Percentiles rank a stretch among this genome's conserved stretches.
Conservation (phyloP, 1,140 invertebrate species). For the Babylonia areolata region DNA sequence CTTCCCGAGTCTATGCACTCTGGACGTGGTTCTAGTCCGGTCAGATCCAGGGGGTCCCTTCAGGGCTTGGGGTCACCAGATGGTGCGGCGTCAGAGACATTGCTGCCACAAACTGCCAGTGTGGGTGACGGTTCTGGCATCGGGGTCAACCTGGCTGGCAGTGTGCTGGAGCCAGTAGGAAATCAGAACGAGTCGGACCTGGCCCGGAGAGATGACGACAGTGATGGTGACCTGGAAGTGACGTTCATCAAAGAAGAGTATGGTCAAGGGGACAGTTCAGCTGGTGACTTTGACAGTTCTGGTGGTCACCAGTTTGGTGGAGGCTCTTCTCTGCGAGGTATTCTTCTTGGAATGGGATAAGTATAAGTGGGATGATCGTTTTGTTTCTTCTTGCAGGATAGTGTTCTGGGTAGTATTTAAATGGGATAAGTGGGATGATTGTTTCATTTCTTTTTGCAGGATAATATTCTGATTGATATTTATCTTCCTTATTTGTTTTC, state of each 20-base stretch:
- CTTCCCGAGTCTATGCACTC: not conserved
- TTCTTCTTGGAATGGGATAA: no score
- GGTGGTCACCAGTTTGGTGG: conserved; percentile 16
- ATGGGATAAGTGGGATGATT: no score
- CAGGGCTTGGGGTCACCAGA: not conserved
- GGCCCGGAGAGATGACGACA: conserved; percentile 33
- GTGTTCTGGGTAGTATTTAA: no score
- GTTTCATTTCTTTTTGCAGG: no score
- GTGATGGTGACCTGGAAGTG: conserved; percentile 46
- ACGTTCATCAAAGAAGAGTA: conserved; percentile 50
- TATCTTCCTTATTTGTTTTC: no score
- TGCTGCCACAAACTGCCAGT: conserved; percentile 30
- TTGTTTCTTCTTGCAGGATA: no score
- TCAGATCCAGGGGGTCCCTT: conserved; percentile 4
- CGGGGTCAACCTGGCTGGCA: conserved; percentile 25
- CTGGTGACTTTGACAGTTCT: conserved; percentile 13
- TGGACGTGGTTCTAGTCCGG: conserved; percentile 15
- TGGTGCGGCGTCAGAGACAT: not conserved
- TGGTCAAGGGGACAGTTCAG: conserved; percentile 14
- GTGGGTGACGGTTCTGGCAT: conserved; percentile 9
- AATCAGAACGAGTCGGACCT: not conserved
- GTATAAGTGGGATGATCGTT: no score
- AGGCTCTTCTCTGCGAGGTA: conserved; percentile 3
- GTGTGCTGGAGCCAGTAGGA: conserved; percentile 10
- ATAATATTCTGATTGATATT: no score